These are phyloP conservation scores for Pygocentrus nattereri DNA, from an alignment of 2,797 vertebrate genomes.

Conservation along the genomic window DNA sequence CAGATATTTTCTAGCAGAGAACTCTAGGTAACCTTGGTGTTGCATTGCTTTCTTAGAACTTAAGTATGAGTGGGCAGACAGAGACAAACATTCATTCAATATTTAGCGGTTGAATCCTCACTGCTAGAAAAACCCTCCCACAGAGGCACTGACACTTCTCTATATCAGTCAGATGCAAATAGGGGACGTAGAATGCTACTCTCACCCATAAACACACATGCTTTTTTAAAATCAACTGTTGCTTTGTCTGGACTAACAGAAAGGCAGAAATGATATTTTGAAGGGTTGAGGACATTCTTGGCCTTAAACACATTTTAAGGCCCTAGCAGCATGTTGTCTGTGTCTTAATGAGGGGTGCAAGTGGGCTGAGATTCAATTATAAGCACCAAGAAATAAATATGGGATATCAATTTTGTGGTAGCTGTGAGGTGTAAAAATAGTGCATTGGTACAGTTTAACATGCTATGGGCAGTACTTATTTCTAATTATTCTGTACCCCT, in stretches of 20 bases:
- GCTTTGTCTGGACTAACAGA: not conserved
- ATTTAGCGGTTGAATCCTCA: slow-evolving; percentile 47
- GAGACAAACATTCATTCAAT: slow-evolving; percentile 47
- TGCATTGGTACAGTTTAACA: too few species aligned
- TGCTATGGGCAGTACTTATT: too few species aligned
- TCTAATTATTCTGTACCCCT: too few species aligned
- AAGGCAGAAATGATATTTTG: slow-evolving; percentile 4
- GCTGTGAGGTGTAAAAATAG: not conserved
- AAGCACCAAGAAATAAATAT: not conserved
- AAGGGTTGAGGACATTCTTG: not conserved
- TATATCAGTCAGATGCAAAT: slow-evolving; percentile 44
- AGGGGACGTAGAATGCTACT: too few species aligned
- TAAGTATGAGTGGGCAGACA: slow-evolving; percentile 49
- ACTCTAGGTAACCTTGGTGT: slow-evolving; percentile 53
- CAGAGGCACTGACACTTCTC: slow-evolving; percentile 41
- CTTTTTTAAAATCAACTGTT: not conserved
- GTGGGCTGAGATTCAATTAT: not conserved
- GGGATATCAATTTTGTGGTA: not conserved
- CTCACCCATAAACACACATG: too few species aligned
- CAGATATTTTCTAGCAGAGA: slow-evolving; percentile 53
- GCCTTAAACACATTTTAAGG: not conserved
- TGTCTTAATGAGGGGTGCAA: not conserved
- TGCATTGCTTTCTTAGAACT: slow-evolving; percentile 41
- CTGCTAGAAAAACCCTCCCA: slow-evolving; percentile 42
- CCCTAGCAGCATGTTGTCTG: not conserved